Percentiles rank a stretch among this genome's conserved stretches.
phyloP scores from a whole-genome alignment of 30 jellyfish, hydroid and myxozoan species.

The Aurelia aurita complex sp. Pacific region DNA sequence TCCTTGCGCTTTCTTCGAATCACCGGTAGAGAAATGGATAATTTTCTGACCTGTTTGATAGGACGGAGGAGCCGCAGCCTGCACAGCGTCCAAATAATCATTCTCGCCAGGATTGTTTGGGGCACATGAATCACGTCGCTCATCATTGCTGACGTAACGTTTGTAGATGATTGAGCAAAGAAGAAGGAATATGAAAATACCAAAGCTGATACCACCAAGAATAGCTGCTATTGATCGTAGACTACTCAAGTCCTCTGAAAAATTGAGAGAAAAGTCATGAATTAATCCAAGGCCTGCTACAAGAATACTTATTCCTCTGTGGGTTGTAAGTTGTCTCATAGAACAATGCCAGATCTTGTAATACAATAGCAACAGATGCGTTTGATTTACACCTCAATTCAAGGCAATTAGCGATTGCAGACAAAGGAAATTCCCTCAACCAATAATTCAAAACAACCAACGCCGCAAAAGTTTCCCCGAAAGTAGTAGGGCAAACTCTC shows the following conservation, averaged over 20 bases:
- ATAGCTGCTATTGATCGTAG: constrained; percentile 94
- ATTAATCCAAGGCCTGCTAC: too few species aligned
- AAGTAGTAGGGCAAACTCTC: too few species aligned
- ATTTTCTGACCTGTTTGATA: constrained; percentile 76
- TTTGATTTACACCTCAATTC: too few species aligned
- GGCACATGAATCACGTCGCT: constrained; percentile 33
- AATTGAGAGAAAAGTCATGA: background rate
- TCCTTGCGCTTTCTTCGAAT: too few species aligned
- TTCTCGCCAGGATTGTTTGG: constrained; percentile 48
- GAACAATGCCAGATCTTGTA: too few species aligned
- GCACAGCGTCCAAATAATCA: constrained; percentile 83
- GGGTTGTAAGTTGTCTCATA: too few species aligned
- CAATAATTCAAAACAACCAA: too few species aligned
- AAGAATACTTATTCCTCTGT: too few species aligned
- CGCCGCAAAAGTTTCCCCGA: too few species aligned
- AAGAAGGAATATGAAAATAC: constrained; percentile 79
- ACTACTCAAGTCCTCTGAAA: constrained; percentile 81
- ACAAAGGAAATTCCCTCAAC: too few species aligned
- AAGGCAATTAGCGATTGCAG: too few species aligned
- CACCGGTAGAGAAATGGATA: background rate
- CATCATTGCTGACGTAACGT: constrained; percentile 48
- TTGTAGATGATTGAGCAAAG: constrained; percentile 90
- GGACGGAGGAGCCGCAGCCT: constrained; percentile 98
- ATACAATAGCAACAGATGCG: too few species aligned
- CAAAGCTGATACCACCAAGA: constrained; percentile 96